Percentiles rank a stretch among this genome's conserved stretches.
phyloP scores from a whole-genome alignment of 2,797 vertebrate genomes.

The Eospalax fontanierii region DNA sequence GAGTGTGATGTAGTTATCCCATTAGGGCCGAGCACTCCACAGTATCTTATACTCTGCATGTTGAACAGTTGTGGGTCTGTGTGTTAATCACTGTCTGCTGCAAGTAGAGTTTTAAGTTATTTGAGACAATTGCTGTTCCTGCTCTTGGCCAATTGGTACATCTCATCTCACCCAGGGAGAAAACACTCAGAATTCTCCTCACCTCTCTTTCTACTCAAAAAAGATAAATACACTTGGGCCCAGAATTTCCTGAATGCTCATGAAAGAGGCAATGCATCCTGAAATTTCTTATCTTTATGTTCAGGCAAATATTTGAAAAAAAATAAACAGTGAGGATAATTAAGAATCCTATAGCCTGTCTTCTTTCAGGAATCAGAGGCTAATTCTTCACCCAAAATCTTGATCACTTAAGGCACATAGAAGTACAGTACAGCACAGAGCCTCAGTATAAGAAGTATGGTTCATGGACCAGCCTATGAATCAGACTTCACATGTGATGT shows the following conservation, averaged over 20 bases:
- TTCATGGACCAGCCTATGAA: background rate
- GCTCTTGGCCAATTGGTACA: background rate
- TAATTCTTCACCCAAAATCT: background rate
- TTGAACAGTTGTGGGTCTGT: too few species aligned
- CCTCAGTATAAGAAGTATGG: background rate
- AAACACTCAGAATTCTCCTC: background rate
- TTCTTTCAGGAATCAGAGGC: background rate
- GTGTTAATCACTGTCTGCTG: too few species aligned
- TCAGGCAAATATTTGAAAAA: background rate
- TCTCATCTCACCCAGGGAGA: background rate
- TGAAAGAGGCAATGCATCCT: background rate
- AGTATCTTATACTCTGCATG: too few species aligned
- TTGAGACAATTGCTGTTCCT: background rate
- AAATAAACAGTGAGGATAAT: background rate
- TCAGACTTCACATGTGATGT: background rate
- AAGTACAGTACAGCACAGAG: background rate
- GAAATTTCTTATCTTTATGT: background rate
- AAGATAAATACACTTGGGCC: background rate
- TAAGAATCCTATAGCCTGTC: background rate
- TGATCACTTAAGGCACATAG: background rate
- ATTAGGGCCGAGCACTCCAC: too few species aligned
- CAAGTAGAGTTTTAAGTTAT: background rate
- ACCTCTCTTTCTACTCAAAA: background rate
- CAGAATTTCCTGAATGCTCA: slow-evolving; percentile 4
- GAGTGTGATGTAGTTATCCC: too few species aligned